Conservation (phyloP, 2,888 invertebrate genomes). For the Lamellibrachia columna region DNA sequence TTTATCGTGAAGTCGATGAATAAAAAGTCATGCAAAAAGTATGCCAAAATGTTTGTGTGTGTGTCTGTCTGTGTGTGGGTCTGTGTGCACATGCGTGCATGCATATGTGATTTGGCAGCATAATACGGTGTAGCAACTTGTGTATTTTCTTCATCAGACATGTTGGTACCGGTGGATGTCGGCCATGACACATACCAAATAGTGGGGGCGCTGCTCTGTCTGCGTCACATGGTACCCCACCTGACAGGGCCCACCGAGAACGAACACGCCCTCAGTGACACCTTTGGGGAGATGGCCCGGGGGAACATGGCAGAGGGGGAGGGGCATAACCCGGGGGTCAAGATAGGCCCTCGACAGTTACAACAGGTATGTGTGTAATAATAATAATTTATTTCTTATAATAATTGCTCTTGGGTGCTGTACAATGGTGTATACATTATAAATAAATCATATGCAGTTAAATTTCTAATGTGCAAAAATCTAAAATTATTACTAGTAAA, state of each 20-base stretch:
- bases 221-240: constrained; percentile 74
- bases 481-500: no score
- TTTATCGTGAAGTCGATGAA: no score
- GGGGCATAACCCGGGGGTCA: constrained; percentile 45
- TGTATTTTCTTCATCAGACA: constrained; percentile 65
- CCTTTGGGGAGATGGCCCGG: constrained; percentile 30
- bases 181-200: constrained; percentile 70
- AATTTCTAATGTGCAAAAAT: no score
- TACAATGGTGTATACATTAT: no score
- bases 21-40: no score
- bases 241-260: constrained; percentile 59
- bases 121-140: not conserved
- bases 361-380: constrained; percentile 50
- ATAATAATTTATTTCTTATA: not conserved
- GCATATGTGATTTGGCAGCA: no score
- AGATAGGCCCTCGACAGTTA: constrained; percentile 54
- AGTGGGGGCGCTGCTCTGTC: constrained; percentile 75
- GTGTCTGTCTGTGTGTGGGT: no score
- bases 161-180: constrained; percentile 70
- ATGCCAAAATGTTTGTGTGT: no score
- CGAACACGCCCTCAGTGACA: constrained; percentile 40
- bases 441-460: no score
- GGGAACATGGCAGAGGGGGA: not conserved
- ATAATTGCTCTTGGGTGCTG: no score
- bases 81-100: no score